Percentiles rank a stretch among this genome's conserved stretches.
Conservation (phyloP, 2,797 vertebrate genomes). For the Anguilla marmorata region DNA sequence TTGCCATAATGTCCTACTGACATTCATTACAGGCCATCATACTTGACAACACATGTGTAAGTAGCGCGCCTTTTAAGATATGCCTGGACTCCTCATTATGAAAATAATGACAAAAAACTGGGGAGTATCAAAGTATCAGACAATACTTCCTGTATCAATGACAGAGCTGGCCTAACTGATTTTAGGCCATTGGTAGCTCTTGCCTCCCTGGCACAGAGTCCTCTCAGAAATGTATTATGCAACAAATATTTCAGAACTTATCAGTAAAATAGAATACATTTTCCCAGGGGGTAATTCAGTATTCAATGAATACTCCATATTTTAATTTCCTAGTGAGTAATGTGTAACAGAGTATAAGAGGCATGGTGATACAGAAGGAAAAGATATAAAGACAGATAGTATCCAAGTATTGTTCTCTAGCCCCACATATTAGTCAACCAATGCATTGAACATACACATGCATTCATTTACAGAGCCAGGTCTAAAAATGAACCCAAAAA, state of each 20-base stretch:
- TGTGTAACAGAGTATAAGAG: neutral
- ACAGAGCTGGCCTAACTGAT: neutral
- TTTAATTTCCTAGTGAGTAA: neutral
- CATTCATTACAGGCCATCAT: neutral
- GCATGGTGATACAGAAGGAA: neutral
- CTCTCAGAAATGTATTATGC: neutral
- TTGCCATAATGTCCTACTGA: neutral
- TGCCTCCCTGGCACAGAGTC: neutral
- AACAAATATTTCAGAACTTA: neutral
- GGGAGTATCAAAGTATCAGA: neutral
- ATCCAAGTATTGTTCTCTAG: neutral
- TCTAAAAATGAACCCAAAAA: neutral
- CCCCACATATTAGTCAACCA: neutral
- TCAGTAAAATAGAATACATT: neutral
- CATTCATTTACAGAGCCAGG: neutral
- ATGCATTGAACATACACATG: neutral
- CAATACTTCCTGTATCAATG: neutral
- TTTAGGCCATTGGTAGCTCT: neutral
- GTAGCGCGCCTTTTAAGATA: neutral
- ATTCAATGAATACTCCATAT: neutral
- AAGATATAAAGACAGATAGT: neutral
- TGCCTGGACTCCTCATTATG: neutral
- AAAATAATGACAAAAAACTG: neutral
- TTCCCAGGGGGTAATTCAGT: neutral
- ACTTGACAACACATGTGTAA: neutral